Evolutionary conservation across 2,888 invertebrate genomes (phyloP).

Genomic region (Furcula furcula): DNA sequence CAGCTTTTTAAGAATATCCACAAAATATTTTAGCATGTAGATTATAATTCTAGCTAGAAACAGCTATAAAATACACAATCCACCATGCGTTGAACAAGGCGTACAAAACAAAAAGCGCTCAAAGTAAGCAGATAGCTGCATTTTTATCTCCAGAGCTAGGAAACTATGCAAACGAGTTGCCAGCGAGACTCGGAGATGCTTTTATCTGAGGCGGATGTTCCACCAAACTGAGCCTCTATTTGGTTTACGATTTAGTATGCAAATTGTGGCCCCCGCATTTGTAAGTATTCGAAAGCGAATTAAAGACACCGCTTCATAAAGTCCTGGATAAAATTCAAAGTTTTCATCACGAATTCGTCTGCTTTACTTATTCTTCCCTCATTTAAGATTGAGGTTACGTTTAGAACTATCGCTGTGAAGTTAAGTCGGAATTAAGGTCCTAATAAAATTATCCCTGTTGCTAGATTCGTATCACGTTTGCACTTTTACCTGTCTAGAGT

Average conservation of each 20-base stretch:
- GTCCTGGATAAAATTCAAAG: conserved; percentile 29
- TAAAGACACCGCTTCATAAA: conserved; percentile 54
- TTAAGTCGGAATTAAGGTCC: background rate
- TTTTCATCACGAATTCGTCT: conserved; percentile 26
- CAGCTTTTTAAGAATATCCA: too few relatives aligned
- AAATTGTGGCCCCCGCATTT: conserved; percentile 59
- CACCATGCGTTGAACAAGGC: too few relatives aligned
- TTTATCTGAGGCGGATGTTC: conserved; percentile 56
- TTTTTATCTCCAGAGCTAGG: conserved; percentile 45
- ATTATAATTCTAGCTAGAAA: too few relatives aligned
- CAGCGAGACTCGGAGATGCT: conserved; percentile 31
- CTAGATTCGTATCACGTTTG: background rate
- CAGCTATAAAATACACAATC: too few relatives aligned
- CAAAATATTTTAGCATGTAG: too few relatives aligned
- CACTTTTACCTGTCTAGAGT: background rate
- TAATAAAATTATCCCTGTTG: background rate
- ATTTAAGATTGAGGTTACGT: background rate
- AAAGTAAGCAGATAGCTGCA: conserved; percentile 46
- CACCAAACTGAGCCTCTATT: conserved; percentile 46
- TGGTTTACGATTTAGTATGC: conserved; percentile 68
- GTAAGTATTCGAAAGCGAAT: conserved; percentile 54
- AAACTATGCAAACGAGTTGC: conserved; percentile 55
- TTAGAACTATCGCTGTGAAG: background rate
- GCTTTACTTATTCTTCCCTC: background rate
- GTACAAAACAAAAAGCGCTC: conserved; percentile 27